These are phyloP conservation scores for Rhagoletis pomonella DNA, from an alignment of 1,140 invertebrate species.

Conservation along the genomic window DNA sequence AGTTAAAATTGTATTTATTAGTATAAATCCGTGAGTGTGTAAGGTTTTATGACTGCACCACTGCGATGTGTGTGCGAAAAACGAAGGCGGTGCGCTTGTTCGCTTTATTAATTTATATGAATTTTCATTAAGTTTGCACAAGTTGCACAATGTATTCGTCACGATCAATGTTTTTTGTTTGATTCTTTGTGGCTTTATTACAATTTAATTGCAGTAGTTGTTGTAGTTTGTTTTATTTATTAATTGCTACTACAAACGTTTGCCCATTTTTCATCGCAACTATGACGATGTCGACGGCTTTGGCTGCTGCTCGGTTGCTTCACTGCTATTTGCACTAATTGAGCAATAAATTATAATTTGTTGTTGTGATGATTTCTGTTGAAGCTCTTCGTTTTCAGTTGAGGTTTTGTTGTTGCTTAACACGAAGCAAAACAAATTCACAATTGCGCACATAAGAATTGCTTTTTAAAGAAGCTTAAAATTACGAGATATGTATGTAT, in stretches of 20 bases:
- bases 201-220: not conserved
- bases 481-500: too few relatives aligned
- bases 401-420: too few relatives aligned
- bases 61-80: not conserved
- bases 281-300: conserved; percentile 4
- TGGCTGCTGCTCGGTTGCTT: conserved; percentile 7
- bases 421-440: too few relatives aligned
- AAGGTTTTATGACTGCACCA: not conserved
- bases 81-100: not conserved
- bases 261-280: conserved; percentile 16
- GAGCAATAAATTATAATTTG: conserved; percentile 50
- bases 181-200: too few relatives aligned
- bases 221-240: conserved; percentile 19
- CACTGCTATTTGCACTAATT: conserved; percentile 49
- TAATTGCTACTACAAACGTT: not conserved
- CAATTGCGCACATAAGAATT: too few relatives aligned
- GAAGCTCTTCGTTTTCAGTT: not conserved
- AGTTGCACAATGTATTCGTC: conserved; percentile 38
- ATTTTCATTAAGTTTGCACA: conserved; percentile 27
- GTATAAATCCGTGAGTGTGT: not conserved
- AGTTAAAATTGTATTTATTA: not conserved
- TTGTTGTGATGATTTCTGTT: not conserved
- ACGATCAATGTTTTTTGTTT: not conserved
- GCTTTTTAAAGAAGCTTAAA: too few relatives aligned
- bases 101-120: conserved; percentile 48